These are phyloP conservation scores for Limosa lapponica DNA, from an alignment of 2,797 vertebrate species.

Conservation along the genomic window DNA sequence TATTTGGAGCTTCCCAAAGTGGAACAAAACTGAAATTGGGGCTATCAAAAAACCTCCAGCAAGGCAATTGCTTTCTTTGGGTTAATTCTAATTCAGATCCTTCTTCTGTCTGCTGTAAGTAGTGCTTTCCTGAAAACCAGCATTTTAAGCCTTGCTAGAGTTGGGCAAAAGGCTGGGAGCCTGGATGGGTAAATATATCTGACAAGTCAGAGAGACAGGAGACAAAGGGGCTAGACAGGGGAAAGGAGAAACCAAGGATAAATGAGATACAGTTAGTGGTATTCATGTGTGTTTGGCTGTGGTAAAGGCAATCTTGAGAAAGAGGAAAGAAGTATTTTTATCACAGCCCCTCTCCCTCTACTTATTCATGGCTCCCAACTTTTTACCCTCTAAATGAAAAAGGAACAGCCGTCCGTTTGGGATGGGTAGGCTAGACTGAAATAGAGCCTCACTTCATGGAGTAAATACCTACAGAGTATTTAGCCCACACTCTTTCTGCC, in stretches of 20 bases:
- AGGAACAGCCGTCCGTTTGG: background rate
- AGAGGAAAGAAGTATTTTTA: conserved; percentile 19
- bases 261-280: conserved; percentile 46
- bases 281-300: conserved; percentile 7
- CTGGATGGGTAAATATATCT: conserved; percentile 54
- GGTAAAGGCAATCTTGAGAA: conserved; percentile 29
- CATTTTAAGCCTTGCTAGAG: background rate
- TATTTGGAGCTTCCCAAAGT: background rate
- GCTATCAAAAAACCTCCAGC: background rate
- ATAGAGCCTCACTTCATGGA: background rate
- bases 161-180: conserved; percentile 37
- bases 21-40: background rate
- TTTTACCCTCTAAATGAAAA: background rate
- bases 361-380: conserved; percentile 6
- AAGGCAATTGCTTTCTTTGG: background rate
- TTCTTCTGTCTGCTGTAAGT: background rate
- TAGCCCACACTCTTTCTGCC: background rate
- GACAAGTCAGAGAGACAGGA: conserved; percentile 46
- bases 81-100: background rate
- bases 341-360: background rate
- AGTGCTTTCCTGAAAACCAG: conserved; percentile 13
- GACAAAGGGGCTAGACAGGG: conserved; percentile 53
- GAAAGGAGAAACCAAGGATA: conserved; percentile 62
- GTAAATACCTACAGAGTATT: background rate
- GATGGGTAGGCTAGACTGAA: background rate